phyloP scores from a whole-genome alignment of 2,797 vertebrate genomes.

The Paramormyrops hopkinsi region DNA sequence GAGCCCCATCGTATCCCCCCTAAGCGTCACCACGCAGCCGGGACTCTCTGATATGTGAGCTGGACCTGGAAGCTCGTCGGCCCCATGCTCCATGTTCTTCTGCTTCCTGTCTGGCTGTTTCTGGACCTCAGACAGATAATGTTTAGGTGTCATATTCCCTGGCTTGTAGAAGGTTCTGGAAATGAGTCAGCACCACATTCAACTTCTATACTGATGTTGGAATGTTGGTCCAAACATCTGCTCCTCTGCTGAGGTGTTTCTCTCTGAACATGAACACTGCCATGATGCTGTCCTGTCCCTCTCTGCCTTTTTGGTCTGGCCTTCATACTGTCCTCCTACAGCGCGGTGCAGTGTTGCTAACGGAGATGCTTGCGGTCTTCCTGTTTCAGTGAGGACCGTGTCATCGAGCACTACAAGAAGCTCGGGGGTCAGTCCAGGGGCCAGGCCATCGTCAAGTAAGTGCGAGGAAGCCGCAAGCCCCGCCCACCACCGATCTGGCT shows the following conservation, averaged over 20 bases:
- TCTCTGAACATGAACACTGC: background rate
- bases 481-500: no score
- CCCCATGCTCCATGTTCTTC: background rate
- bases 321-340: background rate
- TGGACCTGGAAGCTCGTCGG: background rate
- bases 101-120: background rate
- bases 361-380: constrained; percentile 19
- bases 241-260: background rate
- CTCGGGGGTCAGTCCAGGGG: constrained; percentile 86
- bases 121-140: background rate
- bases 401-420: constrained; percentile 84
- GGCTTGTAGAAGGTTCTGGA: background rate
- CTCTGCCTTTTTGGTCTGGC: background rate
- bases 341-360: background rate
- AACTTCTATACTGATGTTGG: background rate
- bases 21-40: background rate
- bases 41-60: background rate
- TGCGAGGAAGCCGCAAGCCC: constrained; percentile 37
- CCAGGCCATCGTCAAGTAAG: constrained; percentile 95
- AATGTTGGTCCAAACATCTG: background rate
- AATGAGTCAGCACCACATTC: background rate
- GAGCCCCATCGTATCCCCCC: background rate
- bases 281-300: background rate
- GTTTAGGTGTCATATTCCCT: background rate
- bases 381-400: constrained; percentile 84